A percentile compares a stretch with the other conserved stretches of the same genome.
phyloP scores from a whole-genome alignment of 2,113 vertebrate species.

The Ochotona curzoniae region DNA sequence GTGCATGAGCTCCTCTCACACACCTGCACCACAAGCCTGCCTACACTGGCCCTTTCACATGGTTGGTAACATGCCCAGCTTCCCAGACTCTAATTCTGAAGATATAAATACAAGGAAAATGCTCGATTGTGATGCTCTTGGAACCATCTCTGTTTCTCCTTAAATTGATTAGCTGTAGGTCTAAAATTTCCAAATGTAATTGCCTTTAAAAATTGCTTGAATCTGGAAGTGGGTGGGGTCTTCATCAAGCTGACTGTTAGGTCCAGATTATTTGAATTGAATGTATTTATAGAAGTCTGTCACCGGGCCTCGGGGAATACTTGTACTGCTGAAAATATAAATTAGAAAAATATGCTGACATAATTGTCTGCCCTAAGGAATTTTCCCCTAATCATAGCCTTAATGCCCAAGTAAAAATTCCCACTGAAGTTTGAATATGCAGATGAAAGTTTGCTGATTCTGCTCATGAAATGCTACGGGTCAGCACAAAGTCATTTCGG shows the following conservation, averaged over 20 bases:
- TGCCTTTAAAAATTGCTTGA: slow-evolving; percentile 63
- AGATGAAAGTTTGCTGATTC: not conserved
- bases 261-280: slow-evolving; percentile 57
- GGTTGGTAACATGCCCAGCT: not conserved
- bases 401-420: slow-evolving; percentile 43
- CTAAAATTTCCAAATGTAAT: slow-evolving; percentile 67
- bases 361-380: slow-evolving; percentile 69
- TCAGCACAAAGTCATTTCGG: not conserved
- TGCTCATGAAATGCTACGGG: slow-evolving; percentile 1
- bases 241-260: slow-evolving; percentile 41
- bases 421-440: not conserved
- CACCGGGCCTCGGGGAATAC: slow-evolving; percentile 67
- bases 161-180: slow-evolving; percentile 42
- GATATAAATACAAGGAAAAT: not conserved
- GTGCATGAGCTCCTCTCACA: not conserved
- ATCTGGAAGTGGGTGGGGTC: slow-evolving; percentile 32
- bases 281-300: slow-evolving; percentile 75
- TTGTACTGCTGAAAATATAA: slow-evolving; percentile 75
- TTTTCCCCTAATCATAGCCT: slow-evolving; percentile 61
- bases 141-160: slow-evolving; percentile 35
- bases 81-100: not conserved
- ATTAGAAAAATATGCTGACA: slow-evolving; percentile 72
- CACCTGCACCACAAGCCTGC: too few relatives aligned
- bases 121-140: not conserved
- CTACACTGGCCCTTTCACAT: not conserved